Evolutionary conservation across 2,113 vertebrate species (phyloP), one percentile per base, ranked within the genome.

Genomic region (Lethenteron camtschaticum): DNA sequence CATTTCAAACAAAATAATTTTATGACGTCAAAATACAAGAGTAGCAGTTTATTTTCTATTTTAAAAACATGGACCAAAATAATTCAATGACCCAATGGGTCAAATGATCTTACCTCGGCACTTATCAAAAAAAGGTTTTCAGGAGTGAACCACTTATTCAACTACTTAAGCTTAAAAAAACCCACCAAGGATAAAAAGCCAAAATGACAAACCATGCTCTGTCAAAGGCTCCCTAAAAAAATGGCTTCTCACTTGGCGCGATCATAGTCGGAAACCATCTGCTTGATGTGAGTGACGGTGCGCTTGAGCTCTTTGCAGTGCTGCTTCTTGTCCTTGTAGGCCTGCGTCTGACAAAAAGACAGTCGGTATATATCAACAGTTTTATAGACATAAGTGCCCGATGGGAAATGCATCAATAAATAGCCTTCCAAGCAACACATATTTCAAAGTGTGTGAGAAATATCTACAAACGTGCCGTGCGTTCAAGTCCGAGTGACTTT

Each of bases 251-350:
- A 76, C 69, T 76, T 79, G 71, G 56, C 76, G 58, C 71, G 79
- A 70, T 92, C 89, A 24, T 88, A 91, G 58, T 89, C 82, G 9
- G 76, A 81, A 74, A 92, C 84, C 81, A 79, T 87, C 71, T 71
- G 81, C 78, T 92, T 92, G 78, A 91, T 81, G 74, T 90, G 83
- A 0, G 86, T 83, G 69, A 90, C 79, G 76, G 84, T 90, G 69
- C 77, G 77, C 74, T 83, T 80, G 68, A 92, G 79, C 68, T 83
- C 78, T 73, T 85, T 88, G 75, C 80, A 82, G 59, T 77, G 80
- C 73, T 75, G 81, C 79, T 82, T 89, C 74, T 85, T 87, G 56
- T 74, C 77, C 74, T 82, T 82, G 73, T 87, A 90, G 56, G 83
- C 81, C 72, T 81, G n/a, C n/a, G 86, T 83, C 87, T 91, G 71